Conservation (phyloP, 2,888 invertebrate genomes). For the Eulithis prunata region DNA sequence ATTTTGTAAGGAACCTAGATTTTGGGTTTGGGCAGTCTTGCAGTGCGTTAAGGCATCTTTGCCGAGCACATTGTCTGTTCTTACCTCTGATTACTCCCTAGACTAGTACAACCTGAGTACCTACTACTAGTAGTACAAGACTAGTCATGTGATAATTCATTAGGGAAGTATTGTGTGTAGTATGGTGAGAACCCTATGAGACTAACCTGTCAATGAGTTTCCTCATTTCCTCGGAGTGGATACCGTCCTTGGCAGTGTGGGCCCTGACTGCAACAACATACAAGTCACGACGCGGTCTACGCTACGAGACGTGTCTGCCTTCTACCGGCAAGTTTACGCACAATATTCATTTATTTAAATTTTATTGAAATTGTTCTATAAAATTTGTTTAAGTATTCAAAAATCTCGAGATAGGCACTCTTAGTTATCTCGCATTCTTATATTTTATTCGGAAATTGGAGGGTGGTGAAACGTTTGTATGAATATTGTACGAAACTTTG, state of each 20-base stretch:
- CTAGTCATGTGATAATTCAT: no score
- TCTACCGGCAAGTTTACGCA: constrained; percentile 54
- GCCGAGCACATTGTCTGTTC: not conserved
- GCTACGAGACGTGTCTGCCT: constrained; percentile 65
- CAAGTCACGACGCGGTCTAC: constrained; percentile 81
- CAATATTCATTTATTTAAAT: constrained; percentile 39
- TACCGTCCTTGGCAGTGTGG: constrained; percentile 93
- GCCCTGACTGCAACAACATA: constrained; percentile 86
- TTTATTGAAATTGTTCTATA: not conserved
- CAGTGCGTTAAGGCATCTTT: not conserved
- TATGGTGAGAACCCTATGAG: constrained; percentile 52
- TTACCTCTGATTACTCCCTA: not conserved
- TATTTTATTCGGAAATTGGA: no score
- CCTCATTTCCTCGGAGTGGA: constrained; percentile 98
- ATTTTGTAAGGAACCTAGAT: not conserved
- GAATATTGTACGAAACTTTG: constrained; percentile 58
- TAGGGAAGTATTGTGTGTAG: not conserved
- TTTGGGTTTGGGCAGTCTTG: not conserved
- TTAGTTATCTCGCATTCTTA: no score
- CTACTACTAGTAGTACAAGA: no score
- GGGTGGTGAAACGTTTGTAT: constrained; percentile 12
- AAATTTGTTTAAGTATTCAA: not conserved
- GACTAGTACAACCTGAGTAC: no score
- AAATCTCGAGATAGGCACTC: no score
- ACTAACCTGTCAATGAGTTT: constrained; percentile 98